Base-by-base conservation (phyloP, 1,140 invertebrate species). In the Psix sp. region DNA sequence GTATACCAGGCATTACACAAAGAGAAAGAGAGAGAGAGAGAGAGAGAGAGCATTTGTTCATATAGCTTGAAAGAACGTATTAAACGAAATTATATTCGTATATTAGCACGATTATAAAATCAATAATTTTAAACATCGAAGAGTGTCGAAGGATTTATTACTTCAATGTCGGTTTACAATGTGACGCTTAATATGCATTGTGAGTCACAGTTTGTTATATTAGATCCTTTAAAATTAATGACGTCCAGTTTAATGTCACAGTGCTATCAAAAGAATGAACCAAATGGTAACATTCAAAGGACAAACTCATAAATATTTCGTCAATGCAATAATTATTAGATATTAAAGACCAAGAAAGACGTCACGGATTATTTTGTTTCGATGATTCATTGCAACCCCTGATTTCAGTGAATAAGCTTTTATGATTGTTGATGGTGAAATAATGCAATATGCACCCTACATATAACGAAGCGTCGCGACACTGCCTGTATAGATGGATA, bases 11-110 rank as follows among this genome's bases (percentile, higher is more conserved):
- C 49, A 52, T 77, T 71, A 57, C 63, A 71, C 57, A 71, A 54
- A 71, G 45, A 45, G 46, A 29, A 29, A 7, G 26, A 10, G 6
- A 29, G 4, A 5, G 21, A 29, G 7, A 29, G 26, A 29, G 63
- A 59, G 26, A n/a, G 51, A n/a, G 65, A 66, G 66, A 75, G 74
- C 82, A 83, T 84, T 85, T 84, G 83, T 85, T 85, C 81, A 81
- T 84, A 84, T 65, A 36, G 57, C 67, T 77, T 72, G 66, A 77
- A 79, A 78, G 73, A 71, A 79, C 76, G 45, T 75, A 71, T 40
- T 71, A 38, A 42, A 40, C 38, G 45, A 46, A 65, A 21, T 33
- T 46, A 40, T 20, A 38, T 17, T n/a, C 20, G 10, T 46, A 46
- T 43, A 56, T 24, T 14, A 43, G 20, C 16, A 3, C 21, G 16